A percentile compares a stretch with the other conserved stretches of the same genome.
Evolutionary conservation across 2,888 invertebrate genomes (phyloP).

Genomic region (Drosophila demipolita): DNA sequence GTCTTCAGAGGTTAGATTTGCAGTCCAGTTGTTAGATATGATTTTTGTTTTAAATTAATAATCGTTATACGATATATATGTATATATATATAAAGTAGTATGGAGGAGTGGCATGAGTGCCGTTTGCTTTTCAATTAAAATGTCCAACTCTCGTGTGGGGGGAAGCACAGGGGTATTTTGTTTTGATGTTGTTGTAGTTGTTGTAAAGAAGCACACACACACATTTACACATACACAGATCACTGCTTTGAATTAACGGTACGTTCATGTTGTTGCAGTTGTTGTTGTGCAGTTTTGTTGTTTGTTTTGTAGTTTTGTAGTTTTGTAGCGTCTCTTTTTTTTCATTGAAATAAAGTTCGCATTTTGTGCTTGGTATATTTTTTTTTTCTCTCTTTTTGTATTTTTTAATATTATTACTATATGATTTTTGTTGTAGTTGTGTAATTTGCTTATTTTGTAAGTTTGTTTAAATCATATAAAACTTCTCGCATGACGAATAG

Average conservation of each 20-base stretch:
- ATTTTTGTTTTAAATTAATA: constrained; percentile 8
- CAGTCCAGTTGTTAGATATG: constrained; percentile 40
- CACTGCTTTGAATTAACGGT: constrained; percentile 60
- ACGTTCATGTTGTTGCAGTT: constrained; percentile 55
- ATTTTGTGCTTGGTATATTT: constrained; percentile 58
- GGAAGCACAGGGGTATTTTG: constrained; percentile 44
- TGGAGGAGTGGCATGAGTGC: constrained; percentile 35
- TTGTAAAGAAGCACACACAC: constrained; percentile 45
- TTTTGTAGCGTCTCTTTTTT: constrained; percentile 54
- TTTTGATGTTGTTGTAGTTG: neutral
- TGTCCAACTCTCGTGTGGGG: constrained; percentile 62
- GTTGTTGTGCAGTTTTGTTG: constrained; percentile 49
- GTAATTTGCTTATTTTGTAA: constrained; percentile 64
- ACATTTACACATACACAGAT: constrained; percentile 33
- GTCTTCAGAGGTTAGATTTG: constrained; percentile 23
- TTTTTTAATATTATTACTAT: constrained; percentile 61
- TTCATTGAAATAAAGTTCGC: constrained; percentile 72
- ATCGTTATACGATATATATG: constrained; percentile 34
- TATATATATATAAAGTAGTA: neutral
- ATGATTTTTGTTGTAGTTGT: constrained; percentile 36
- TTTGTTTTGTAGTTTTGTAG: constrained; percentile 41
- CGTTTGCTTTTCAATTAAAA: constrained; percentile 31
- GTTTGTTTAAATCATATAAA: constrained; percentile 52
- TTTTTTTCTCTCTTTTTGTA: constrained; percentile 70
- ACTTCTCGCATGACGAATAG: constrained; percentile 49